Evolutionary conservation across 2,888 invertebrate genomes (phyloP).

Genomic region (Conomelus anceps): DNA sequence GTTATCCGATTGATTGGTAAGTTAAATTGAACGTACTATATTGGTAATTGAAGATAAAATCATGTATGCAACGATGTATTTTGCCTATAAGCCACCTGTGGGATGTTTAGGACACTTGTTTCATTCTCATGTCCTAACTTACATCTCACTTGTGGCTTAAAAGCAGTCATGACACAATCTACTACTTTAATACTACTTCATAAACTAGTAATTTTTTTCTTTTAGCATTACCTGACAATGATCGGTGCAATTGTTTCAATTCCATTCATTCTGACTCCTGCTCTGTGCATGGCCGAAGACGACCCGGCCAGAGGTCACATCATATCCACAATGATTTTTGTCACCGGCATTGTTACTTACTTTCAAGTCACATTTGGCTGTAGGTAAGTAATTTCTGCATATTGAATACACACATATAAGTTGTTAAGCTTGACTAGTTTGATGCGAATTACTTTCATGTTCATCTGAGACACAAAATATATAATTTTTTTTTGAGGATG

Average conservation of each 20-base stretch:
- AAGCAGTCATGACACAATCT: too few relatives aligned
- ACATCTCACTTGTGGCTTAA: too few relatives aligned
- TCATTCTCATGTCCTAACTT: too few relatives aligned
- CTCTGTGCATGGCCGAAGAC: slow-evolving; percentile 68
- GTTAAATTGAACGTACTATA: too few relatives aligned
- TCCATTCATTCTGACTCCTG: slow-evolving; percentile 73
- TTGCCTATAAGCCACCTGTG: too few relatives aligned
- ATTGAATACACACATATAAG: neutral
- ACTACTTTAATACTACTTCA: neutral
- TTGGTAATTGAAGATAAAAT: too few relatives aligned
- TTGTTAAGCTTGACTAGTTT: neutral
- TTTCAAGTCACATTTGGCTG: slow-evolving; percentile 68
- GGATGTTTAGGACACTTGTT: too few relatives aligned
- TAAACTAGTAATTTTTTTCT: slow-evolving; percentile 23
- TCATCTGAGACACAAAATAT: too few relatives aligned
- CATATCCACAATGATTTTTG: slow-evolving; percentile 76
- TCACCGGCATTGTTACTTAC: slow-evolving; percentile 70
- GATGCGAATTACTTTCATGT: too few relatives aligned
- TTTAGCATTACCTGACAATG: slow-evolving; percentile 74
- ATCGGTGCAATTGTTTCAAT: slow-evolving; percentile 78
- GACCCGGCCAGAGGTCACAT: slow-evolving; percentile 68
- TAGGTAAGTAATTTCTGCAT: slow-evolving; percentile 40
- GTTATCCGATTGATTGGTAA: too few relatives aligned
- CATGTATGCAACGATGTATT: too few relatives aligned
- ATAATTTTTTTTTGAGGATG: too few relatives aligned